These are phyloP conservation scores for Onychomys leucogaster DNA, from an alignment of 2,797 vertebrate genomes.

Conservation along the genomic window DNA sequence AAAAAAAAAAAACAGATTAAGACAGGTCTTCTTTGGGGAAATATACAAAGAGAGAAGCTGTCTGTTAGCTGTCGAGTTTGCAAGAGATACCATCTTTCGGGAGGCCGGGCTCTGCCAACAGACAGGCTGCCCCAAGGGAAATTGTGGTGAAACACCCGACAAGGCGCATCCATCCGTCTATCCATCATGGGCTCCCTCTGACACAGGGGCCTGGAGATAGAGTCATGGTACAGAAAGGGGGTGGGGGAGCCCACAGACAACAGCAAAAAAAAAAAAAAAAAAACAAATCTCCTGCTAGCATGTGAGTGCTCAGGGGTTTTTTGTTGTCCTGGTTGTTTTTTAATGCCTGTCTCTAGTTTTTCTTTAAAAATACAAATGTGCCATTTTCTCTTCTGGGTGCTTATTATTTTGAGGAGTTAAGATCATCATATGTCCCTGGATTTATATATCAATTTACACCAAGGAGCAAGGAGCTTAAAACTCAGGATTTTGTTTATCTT, in stretches of 20 bases:
- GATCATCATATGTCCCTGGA: conserved; percentile 57
- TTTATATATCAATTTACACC: conserved; percentile 63
- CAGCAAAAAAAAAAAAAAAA: conserved; percentile 64
- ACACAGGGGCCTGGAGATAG: conserved; percentile 86
- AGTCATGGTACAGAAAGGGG: conserved; percentile 79
- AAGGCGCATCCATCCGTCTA: conserved; percentile 89
- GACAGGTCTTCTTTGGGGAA: conserved; percentile 90
- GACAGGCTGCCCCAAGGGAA: conserved; percentile 89
- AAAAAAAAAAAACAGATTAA: conserved; percentile 87
- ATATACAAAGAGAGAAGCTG: conserved; percentile 88
- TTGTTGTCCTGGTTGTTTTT: not conserved
- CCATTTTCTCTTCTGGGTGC: conserved; percentile 52
- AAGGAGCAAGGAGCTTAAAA: conserved; percentile 65
- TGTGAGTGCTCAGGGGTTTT: not conserved
- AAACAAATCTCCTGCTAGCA: conserved; percentile 59
- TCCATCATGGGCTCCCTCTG: conserved; percentile 88
- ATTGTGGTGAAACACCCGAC: conserved; percentile 89
- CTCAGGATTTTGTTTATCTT: conserved; percentile 63
- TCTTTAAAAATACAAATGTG: conserved; percentile 66
- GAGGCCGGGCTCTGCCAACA: conserved; percentile 89
- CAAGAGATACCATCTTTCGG: conserved; percentile 91
- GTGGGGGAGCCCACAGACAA: conserved; percentile 75
- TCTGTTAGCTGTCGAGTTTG: conserved; percentile 91
- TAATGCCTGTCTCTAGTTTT: conserved; percentile 53
- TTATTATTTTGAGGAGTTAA: conserved; percentile 66